Base-by-base conservation (phyloP, 2,113 vertebrate genomes). In the Muntiacus muntjak region DNA sequence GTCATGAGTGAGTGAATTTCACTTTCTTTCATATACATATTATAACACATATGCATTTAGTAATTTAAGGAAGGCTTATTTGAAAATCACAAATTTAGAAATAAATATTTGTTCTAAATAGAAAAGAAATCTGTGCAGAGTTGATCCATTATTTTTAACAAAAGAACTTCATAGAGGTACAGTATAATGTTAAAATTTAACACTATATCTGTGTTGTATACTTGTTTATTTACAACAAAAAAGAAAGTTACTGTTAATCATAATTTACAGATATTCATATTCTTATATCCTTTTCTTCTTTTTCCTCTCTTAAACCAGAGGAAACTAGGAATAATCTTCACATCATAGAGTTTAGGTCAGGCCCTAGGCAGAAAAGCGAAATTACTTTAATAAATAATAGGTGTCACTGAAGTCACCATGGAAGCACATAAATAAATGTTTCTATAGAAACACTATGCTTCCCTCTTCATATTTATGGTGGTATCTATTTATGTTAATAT, bases 361-460 rank as follows among this genome's bases (percentile, higher is more conserved):
- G 26, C 12, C 6, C 11, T 78, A 83, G 54, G 43, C 36, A 89
- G n/a, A 52, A 91, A 76, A 82, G 26, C 28, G 93, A 96, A 89
- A 54, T 94, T 79, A 89, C 78, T 76, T 90, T 52, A 92, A 94
- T 93, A 96, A 91, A 94, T 62, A 87, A 79, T 17, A 87, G 52
- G 6, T 71, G 13, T 26, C 71, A 96, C 33, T 52, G 91, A 55
- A 43, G 40, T 96, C 92, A 87, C 94, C 62, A 89, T 90, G 36
- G 84, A 92, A 95, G 96, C 57, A 82, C 15, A 87, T 57, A 55
- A 92, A 57, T 64, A 33, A 74, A 47, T 54, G 62, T 96, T 96
- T 96, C 84, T 91, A 40, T 84, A 93, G 84, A 96, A 58, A 97
- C 40, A 10, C 19, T 36, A 76, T 45, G 17, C 45, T 26, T 91